Percentiles rank a stretch among this genome's conserved stretches.
Conservation (phyloP, 2,888 invertebrate species). For the Argyresthia goedartella region DNA sequence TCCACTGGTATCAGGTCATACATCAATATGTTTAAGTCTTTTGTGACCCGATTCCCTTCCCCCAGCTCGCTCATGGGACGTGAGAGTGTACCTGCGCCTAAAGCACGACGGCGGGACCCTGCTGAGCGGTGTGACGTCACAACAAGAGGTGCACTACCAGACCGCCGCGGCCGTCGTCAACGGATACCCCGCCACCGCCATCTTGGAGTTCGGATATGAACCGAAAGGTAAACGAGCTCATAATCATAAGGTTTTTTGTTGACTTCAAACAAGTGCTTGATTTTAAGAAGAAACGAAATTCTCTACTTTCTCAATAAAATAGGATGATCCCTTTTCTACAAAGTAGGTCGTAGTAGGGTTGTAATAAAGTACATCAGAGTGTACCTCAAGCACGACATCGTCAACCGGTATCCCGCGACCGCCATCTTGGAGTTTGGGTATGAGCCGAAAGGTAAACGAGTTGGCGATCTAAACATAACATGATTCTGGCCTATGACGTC, state of each 20-base stretch:
- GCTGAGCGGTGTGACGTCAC: slow-evolving; percentile 33
- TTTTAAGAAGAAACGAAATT: too few relatives aligned
- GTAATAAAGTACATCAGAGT: too few relatives aligned
- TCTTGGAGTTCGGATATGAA: slow-evolving; percentile 43
- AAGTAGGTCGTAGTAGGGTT: too few relatives aligned
- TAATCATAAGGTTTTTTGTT: not conserved
- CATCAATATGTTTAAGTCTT: not conserved
- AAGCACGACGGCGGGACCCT: slow-evolving; percentile 27
- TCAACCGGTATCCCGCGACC: too few relatives aligned
- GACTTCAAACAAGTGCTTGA: not conserved
- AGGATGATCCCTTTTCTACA: too few relatives aligned
- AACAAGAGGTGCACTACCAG: slow-evolving; percentile 30
- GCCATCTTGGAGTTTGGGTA: too few relatives aligned
- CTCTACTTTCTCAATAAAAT: too few relatives aligned
- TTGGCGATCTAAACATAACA: too few relatives aligned
- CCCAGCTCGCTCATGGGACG: slow-evolving; percentile 26
- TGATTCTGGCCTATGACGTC: too few relatives aligned
- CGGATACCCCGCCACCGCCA: slow-evolving; percentile 36
- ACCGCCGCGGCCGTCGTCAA: slow-evolving; percentile 34
- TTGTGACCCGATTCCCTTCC: not conserved
- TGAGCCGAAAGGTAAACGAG: too few relatives aligned
- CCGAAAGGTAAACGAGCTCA: slow-evolving; percentile 23
- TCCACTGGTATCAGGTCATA: not conserved
- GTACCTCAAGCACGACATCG: too few relatives aligned
- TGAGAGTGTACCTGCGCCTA: slow-evolving; percentile 36